Percentiles rank a stretch among this genome's conserved stretches.
These are phyloP conservation scores for Nezara viridula DNA, from an alignment of 2,888 invertebrate species.

Conservation along the genomic window DNA sequence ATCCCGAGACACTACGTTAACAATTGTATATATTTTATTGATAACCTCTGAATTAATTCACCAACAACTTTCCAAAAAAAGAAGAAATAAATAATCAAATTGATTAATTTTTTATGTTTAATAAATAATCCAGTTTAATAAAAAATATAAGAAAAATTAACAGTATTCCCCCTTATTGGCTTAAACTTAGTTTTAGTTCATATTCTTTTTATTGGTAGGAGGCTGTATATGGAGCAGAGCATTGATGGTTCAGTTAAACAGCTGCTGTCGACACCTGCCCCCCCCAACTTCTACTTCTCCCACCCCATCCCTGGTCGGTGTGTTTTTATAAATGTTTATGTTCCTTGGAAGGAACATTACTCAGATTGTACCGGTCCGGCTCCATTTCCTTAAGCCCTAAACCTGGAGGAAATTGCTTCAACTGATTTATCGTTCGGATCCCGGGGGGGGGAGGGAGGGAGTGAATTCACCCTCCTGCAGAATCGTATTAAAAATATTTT, in stretches of 20 bases:
- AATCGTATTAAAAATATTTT: constrained; percentile 30
- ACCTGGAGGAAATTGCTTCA: constrained; percentile 57
- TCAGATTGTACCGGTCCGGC: constrained; percentile 53
- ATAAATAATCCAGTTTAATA: too few relatives aligned
- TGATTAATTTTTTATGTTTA: too few relatives aligned
- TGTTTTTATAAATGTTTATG: constrained; percentile 58
- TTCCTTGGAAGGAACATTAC: constrained; percentile 54
- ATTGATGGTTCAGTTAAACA: constrained; percentile 1
- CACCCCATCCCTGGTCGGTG: background rate
- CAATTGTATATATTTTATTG: too few relatives aligned
- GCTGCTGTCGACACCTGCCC: constrained; percentile 10
- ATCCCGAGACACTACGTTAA: too few relatives aligned
- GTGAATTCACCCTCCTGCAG: background rate
- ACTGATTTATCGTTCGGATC: constrained; percentile 53
- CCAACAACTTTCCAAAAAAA: too few relatives aligned
- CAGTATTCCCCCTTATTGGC: too few relatives aligned
- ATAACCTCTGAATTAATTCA: too few relatives aligned
- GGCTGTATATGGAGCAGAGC: background rate
- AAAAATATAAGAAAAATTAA: too few relatives aligned
- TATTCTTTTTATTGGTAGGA: background rate
- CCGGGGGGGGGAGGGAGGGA: background rate
- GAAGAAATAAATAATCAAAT: too few relatives aligned
- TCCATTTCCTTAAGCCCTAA: constrained; percentile 59
- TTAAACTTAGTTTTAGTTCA: background rate
- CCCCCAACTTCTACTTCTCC: too few relatives aligned